Evolutionary conservation across 2,888 invertebrate species (phyloP).

Genomic region (Liodrosophila aerea): DNA sequence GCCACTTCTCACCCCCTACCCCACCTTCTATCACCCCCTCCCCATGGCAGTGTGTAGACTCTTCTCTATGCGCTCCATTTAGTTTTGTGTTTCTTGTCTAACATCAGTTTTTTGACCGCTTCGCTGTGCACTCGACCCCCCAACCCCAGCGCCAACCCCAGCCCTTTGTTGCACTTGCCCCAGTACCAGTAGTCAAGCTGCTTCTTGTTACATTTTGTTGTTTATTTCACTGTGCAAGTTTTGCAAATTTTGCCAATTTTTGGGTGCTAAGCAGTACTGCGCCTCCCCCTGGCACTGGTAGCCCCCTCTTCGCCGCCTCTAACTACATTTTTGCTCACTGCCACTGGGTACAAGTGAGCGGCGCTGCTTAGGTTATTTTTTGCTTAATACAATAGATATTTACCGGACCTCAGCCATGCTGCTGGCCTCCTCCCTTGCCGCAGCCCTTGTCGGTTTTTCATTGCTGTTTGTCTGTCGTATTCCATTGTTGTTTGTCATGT

Average conservation of each 20-base stretch:
- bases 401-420: slow-evolving; percentile 26
- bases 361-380: slow-evolving; percentile 34
- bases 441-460: slow-evolving; percentile 48
- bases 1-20: background rate
- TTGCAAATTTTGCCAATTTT: slow-evolving; percentile 51
- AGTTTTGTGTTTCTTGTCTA: slow-evolving; percentile 52
- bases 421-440: background rate
- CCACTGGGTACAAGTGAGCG: slow-evolving; percentile 32
- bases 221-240: slow-evolving; percentile 42
- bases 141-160: accelerated
- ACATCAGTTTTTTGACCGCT: slow-evolving; percentile 43
- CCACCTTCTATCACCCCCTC: background rate
- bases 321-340: slow-evolving; percentile 16
- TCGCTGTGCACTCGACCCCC: background rate
- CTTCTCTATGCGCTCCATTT: slow-evolving; percentile 39
- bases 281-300: background rate
- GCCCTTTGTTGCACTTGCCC: background rate
- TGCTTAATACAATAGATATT: slow-evolving; percentile 53
- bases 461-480: slow-evolving; percentile 47
- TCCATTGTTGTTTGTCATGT: slow-evolving; percentile 43
- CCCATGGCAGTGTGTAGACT: background rate
- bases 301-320: background rate
- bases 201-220: slow-evolving; percentile 35
- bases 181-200: slow-evolving; percentile 5
- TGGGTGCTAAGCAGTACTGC: slow-evolving; percentile 25